phyloP scores from a whole-genome alignment of 2,797 vertebrate genomes.

The Hydrophis major region DNA sequence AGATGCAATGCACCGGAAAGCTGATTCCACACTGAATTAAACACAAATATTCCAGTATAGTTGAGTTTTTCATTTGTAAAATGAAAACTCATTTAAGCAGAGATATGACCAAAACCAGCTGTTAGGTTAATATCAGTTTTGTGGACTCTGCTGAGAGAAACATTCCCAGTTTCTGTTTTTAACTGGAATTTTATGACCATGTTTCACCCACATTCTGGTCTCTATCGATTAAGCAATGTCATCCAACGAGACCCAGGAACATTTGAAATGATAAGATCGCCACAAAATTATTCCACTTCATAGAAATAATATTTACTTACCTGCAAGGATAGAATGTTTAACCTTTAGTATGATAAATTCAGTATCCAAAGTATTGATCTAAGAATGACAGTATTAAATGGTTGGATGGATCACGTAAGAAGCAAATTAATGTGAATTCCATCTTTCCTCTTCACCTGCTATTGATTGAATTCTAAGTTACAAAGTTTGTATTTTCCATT shows the following conservation, averaged over 20 bases:
- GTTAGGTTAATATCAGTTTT: background rate
- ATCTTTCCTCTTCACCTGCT: background rate
- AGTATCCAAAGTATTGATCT: background rate
- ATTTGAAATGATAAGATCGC: background rate
- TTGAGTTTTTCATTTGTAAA: background rate
- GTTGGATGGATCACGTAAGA: background rate
- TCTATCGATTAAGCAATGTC: background rate
- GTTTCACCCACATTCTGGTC: background rate
- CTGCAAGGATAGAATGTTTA: background rate
- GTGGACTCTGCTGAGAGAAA: background rate
- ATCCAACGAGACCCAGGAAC: background rate
- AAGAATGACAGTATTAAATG: background rate
- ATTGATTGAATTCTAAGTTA: slow-evolving; percentile 29
- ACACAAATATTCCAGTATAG: background rate
- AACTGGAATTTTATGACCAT: background rate
- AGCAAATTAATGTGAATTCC: background rate
- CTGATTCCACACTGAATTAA: background rate
- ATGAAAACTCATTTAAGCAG: background rate
- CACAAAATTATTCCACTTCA: background rate
- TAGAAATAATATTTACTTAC: background rate
- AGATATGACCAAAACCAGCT: background rate
- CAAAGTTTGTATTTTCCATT: slow-evolving; percentile 47
- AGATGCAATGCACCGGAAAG: background rate
- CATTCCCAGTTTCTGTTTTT: background rate
- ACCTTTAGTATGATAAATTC: background rate